phyloP scores from a whole-genome alignment of 2,113 vertebrate genomes.

The Gulo gulo region DNA sequence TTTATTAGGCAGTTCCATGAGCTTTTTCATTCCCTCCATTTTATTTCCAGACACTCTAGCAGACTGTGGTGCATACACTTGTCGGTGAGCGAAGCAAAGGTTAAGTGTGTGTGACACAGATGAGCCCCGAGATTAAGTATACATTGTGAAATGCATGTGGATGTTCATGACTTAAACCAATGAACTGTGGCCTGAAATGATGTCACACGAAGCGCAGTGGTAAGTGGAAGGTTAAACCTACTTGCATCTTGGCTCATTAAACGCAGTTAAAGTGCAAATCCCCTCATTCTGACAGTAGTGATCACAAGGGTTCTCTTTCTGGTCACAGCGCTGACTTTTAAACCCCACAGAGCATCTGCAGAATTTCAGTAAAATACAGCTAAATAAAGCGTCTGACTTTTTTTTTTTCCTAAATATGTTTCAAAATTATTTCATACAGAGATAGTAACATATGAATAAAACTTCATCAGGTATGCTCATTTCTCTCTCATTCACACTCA shows the following conservation, averaged over 20 bases:
- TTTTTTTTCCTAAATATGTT: constrained; percentile 72
- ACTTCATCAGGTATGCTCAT: background rate
- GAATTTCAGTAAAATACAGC: constrained; percentile 95
- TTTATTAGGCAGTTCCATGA: background rate
- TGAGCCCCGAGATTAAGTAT: constrained; percentile 79
- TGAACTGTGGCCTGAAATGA: constrained; percentile 87
- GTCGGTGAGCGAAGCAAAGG: constrained; percentile 73
- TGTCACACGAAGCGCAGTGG: constrained; percentile 86
- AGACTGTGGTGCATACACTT: constrained; percentile 69
- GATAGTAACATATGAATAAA: constrained; percentile 62
- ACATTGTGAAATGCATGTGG: constrained; percentile 84
- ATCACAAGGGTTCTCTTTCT: constrained; percentile 99
- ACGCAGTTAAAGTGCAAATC: constrained; percentile 99
- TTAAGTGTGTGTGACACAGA: constrained; percentile 82
- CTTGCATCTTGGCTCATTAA: constrained; percentile 99
- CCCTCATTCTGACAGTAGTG: constrained; percentile 99
- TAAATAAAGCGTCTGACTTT: constrained; percentile 85
- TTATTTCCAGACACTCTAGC: constrained; percentile 55
- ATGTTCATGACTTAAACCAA: constrained; percentile 86
- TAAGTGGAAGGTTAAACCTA: constrained; percentile 96
- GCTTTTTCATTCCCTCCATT: constrained; percentile 52
- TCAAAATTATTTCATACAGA: constrained; percentile 76
- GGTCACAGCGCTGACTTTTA: constrained; percentile 99
- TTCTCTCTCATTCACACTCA: background rate
- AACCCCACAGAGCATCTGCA: constrained; percentile 99